Percentiles rank a stretch among this genome's conserved stretches.
phyloP scores from a whole-genome alignment of 2,888 invertebrate species.

The Drosophila yooni region DNA sequence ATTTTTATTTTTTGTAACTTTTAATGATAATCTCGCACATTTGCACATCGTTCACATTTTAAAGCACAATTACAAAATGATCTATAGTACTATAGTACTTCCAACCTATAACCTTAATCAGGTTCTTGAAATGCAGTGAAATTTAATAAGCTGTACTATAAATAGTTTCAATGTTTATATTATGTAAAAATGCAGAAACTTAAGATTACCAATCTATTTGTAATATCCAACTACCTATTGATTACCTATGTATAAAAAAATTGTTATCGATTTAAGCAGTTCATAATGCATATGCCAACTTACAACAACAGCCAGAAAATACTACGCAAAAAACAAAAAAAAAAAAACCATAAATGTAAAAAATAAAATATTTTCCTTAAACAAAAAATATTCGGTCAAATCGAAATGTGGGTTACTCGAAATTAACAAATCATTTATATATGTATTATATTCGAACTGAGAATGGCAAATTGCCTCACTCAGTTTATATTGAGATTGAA shows the following conservation, averaged over 20 bases:
- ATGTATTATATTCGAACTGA: constrained; percentile 3
- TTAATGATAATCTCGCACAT: constrained; percentile 11
- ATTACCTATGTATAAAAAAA: constrained; percentile 56
- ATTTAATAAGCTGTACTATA: constrained; percentile 7
- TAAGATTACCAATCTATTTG: constrained; percentile 21
- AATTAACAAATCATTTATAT: constrained; percentile 17
- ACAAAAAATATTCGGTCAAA: constrained; percentile 33
- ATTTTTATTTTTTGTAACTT: not conserved
- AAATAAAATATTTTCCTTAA: constrained; percentile 75
- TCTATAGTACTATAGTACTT: constrained; percentile 1
- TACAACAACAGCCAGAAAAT: constrained; percentile 29
- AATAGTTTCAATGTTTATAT: constrained; percentile 29
- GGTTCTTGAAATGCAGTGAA: constrained; percentile 8
- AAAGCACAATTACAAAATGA: not conserved
- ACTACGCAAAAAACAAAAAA: constrained; percentile 30
- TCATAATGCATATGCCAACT: constrained; percentile 51
- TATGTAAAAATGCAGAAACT: constrained; percentile 36
- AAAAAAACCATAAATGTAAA: constrained; percentile 38
- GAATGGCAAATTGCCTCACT: constrained; percentile 29
- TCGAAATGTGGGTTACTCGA: not conserved
- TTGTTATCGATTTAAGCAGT: constrained; percentile 67
- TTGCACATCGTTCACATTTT: not conserved
- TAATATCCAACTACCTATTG: constrained; percentile 33
- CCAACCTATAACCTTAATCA: constrained; percentile 6
- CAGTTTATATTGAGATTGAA: constrained; percentile 1